These are phyloP conservation scores for Polyergus mexicanus DNA, from an alignment of 1,140 invertebrate species.

Conservation along the genomic window DNA sequence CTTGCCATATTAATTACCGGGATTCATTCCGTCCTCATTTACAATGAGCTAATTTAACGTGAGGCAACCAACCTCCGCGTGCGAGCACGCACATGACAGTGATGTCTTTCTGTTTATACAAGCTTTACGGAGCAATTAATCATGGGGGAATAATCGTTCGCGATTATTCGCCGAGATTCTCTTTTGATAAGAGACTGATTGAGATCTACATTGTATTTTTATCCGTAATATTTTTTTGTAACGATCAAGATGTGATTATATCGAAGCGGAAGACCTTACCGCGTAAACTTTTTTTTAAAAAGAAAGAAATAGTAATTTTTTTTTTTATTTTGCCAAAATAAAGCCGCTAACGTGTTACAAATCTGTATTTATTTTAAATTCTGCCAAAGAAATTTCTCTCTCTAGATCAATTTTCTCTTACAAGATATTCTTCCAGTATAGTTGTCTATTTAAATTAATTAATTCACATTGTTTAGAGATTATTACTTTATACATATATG, in stretches of 20 bases:
- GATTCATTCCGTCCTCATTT: conserved; percentile 80
- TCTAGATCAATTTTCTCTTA: too few relatives aligned
- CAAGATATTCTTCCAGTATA: too few relatives aligned
- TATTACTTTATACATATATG: too few relatives aligned
- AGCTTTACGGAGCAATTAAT: conserved; percentile 73
- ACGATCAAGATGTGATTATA: background rate
- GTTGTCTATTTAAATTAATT: too few relatives aligned
- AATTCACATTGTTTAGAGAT: too few relatives aligned
- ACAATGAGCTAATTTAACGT: conserved; percentile 79
- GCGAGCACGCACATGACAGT: conserved; percentile 8
- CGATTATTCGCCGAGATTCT: conserved; percentile 45
- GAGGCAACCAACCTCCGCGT: conserved; percentile 49
- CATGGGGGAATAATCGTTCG: conserved; percentile 39
- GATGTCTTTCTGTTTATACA: conserved; percentile 64
- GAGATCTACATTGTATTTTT: background rate
- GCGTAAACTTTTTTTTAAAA: background rate
- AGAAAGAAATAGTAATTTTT: background rate
- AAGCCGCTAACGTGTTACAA: background rate
- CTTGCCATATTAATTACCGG: conserved; percentile 82
- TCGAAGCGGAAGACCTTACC: background rate
- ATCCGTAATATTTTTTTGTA: background rate
- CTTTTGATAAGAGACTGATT: background rate
- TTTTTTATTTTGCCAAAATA: conserved; percentile 6
- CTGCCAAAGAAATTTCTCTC: too few relatives aligned
- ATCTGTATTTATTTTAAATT: too few relatives aligned